A percentile compares a stretch with the other conserved stretches of the same genome.
Conservation (phyloP, 2,797 vertebrate species). For the Peromyscus aztecus region DNA sequence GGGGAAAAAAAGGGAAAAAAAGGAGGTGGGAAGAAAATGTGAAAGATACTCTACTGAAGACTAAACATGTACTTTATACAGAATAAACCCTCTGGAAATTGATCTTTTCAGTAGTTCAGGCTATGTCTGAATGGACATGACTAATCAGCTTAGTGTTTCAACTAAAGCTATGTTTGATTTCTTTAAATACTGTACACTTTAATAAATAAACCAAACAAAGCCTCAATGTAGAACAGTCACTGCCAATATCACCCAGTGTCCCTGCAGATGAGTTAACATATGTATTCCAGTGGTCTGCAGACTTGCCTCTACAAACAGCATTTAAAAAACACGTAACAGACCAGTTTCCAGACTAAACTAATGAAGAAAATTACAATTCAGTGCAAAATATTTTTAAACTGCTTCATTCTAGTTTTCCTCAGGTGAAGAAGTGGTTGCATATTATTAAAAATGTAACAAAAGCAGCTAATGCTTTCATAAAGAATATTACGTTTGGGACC, state of each 20-base stretch:
- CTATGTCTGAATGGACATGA: constrained; percentile 93
- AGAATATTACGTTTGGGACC: constrained; percentile 93
- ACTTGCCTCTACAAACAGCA: constrained; percentile 91
- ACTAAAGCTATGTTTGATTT: constrained; percentile 94
- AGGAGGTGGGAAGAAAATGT: not conserved
- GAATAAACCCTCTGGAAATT: constrained; percentile 96
- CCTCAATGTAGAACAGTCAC: constrained; percentile 95
- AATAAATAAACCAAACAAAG: constrained; percentile 99
- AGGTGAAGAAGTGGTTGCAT: constrained; percentile 99
- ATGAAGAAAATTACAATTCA: constrained; percentile 97
- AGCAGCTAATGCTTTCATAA: constrained; percentile 98
- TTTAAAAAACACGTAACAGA: constrained; percentile 93
- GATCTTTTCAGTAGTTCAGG: constrained; percentile 98
- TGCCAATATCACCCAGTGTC: constrained; percentile 94
- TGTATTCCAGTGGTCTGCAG: constrained; percentile 93
- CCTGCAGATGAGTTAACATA: constrained; percentile 93
- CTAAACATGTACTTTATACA: constrained; percentile 95
- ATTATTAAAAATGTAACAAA: constrained; percentile 98
- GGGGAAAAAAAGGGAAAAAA: not conserved
- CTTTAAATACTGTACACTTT: constrained; percentile 99
- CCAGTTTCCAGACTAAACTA: constrained; percentile 97
- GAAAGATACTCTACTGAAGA: constrained; percentile 90
- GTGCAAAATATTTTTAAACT: constrained; percentile 98
- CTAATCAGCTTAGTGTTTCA: constrained; percentile 97
- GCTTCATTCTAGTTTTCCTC: constrained; percentile 94